These are phyloP conservation scores for Philaenus spumarius DNA, from an alignment of 1,140 invertebrate genomes.

Conservation along the genomic window DNA sequence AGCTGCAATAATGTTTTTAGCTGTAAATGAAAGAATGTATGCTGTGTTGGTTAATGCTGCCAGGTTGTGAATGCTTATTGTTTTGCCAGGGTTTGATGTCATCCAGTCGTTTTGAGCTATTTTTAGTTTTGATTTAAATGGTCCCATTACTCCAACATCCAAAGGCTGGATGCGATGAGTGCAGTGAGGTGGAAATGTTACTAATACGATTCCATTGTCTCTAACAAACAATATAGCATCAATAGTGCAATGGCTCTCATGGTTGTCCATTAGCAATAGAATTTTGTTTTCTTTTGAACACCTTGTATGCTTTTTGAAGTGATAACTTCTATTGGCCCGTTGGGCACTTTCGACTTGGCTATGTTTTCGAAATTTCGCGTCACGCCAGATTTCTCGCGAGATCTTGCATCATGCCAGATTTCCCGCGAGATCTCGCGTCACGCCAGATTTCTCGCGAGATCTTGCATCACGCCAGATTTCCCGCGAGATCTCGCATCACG, in stretches of 20 bases:
- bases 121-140: slow-evolving; percentile 20
- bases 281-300: slow-evolving; percentile 32
- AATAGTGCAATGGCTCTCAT: slow-evolving; percentile 34
- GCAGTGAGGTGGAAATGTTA: slow-evolving; percentile 26
- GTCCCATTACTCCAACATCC: slow-evolving; percentile 26
- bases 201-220: slow-evolving; percentile 28
- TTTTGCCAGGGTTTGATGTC: slow-evolving; percentile 18
- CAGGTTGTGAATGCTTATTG: slow-evolving; percentile 20
- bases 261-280: slow-evolving; percentile 39
- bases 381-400: no score
- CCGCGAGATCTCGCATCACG: no score
- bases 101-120: slow-evolving; percentile 14
- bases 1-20: not conserved
- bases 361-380: no score
- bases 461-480: no score
- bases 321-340: no score
- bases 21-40: slow-evolving; percentile 11
- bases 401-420: no score
- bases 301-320: slow-evolving; percentile 21
- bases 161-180: slow-evolving; percentile 39
- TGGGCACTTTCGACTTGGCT: no score
- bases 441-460: no score
- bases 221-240: slow-evolving; percentile 26
- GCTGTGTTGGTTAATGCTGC: slow-evolving; percentile 10
- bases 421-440: no score